phyloP scores from a whole-genome alignment of 2,797 vertebrate genomes.

The Manis pentadactyla region DNA sequence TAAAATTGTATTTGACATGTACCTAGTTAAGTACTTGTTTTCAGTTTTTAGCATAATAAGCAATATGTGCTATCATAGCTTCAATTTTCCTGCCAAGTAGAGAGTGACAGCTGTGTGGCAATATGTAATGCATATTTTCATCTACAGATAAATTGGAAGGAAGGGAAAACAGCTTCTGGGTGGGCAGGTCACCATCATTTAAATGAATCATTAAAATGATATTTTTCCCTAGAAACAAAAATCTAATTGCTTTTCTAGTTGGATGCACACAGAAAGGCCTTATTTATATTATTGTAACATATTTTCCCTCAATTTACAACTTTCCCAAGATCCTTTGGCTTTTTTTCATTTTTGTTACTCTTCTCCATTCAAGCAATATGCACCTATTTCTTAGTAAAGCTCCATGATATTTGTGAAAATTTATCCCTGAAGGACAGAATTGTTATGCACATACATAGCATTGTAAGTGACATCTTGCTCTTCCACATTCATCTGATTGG shows the following conservation, averaged over 20 bases:
- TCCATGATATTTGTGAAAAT: slow-evolving; percentile 15
- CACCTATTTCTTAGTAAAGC: background rate
- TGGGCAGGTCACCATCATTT: slow-evolving; percentile 84
- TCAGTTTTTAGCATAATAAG: slow-evolving; percentile 87
- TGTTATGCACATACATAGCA: background rate
- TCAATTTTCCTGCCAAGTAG: slow-evolving; percentile 86
- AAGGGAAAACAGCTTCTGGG: slow-evolving; percentile 79
- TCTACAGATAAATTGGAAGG: slow-evolving; percentile 88
- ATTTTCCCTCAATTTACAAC: slow-evolving; percentile 68
- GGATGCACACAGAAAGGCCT: slow-evolving; percentile 62
- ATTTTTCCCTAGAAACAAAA: slow-evolving; percentile 82
- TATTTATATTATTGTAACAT: slow-evolving; percentile 71
- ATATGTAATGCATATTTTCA: slow-evolving; percentile 85
- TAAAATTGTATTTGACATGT: slow-evolving; percentile 71
- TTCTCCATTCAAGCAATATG: background rate
- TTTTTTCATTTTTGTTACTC: slow-evolving; percentile 50
- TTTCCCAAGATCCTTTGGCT: slow-evolving; percentile 59
- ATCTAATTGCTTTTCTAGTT: slow-evolving; percentile 86
- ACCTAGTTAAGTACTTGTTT: slow-evolving; percentile 83
- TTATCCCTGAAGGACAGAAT: slow-evolving; percentile 12
- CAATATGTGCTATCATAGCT: slow-evolving; percentile 83
- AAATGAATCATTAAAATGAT: slow-evolving; percentile 83
- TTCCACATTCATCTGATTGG: background rate
- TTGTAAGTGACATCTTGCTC: background rate
- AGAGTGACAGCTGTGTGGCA: slow-evolving; percentile 85